Evolutionary conservation across 2,113 vertebrate genomes (phyloP).

Genomic region (Bos javanicus): DNA sequence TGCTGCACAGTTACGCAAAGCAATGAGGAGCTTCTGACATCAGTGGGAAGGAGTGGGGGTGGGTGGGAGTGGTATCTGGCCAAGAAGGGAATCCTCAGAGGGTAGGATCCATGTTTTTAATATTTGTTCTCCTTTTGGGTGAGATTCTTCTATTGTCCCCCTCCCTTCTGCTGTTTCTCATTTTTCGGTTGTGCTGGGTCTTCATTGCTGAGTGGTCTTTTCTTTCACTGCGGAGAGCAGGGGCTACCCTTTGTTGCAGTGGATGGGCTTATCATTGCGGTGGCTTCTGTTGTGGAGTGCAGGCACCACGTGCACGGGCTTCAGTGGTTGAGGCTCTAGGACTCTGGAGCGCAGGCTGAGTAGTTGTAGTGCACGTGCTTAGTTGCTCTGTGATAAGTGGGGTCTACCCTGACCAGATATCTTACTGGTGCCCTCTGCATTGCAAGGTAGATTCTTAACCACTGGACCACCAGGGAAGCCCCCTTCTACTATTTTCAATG

Average conservation of each 20-base stretch:
- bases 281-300: neutral
- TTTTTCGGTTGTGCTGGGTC: neutral
- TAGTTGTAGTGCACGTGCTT: neutral
- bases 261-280: neutral
- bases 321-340: neutral
- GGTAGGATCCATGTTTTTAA: neutral
- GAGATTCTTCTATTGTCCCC: neutral
- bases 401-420: neutral
- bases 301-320: fast-evolving
- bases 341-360: neutral
- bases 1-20: neutral
- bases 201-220: neutral
- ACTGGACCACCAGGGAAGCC: neutral
- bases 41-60: neutral
- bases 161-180: neutral
- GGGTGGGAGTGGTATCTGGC: neutral
- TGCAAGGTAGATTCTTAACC: neutral
- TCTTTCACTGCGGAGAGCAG: neutral
- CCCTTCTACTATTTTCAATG: neutral
- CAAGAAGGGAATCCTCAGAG: neutral
- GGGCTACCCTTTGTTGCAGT: neutral
- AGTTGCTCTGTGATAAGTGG: neutral
- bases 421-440: neutral
- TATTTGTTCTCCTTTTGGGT: neutral
- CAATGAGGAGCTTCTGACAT: neutral